These are phyloP conservation scores for Drosophila sechellia DNA, from an alignment of 1,140 invertebrate species.

Conservation along the genomic window DNA sequence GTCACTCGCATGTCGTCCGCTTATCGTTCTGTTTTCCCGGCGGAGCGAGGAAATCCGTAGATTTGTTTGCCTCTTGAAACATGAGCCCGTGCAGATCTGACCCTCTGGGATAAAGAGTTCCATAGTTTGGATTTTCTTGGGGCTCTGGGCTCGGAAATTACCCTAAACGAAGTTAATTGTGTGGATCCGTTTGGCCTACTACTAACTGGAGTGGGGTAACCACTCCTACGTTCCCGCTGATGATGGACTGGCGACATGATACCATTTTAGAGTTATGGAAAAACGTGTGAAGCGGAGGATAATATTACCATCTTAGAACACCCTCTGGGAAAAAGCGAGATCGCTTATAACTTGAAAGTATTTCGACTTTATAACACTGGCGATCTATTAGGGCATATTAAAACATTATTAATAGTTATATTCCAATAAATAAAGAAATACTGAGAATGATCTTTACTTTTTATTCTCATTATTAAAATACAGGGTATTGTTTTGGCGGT, in stretches of 20 bases:
- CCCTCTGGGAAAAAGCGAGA: not conserved
- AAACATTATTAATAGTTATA: no score
- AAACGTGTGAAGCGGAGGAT: constrained; percentile 8
- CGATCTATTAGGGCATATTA: no score
- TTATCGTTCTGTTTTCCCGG: constrained; percentile 4
- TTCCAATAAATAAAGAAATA: not conserved
- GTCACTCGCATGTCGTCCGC: constrained; percentile 51
- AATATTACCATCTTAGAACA: not conserved
- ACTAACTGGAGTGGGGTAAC: constrained; percentile 2
- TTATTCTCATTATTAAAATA: not conserved
- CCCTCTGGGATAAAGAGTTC: not conserved
- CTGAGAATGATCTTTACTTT: no score
- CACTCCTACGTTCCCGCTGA: constrained; percentile 25
- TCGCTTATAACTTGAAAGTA: not conserved
- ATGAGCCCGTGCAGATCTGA: constrained; percentile 1
- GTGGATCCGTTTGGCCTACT: constrained; percentile 46
- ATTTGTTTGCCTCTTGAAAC: constrained; percentile 16
- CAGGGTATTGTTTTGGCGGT: not conserved
- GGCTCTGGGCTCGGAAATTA: constrained; percentile 39
- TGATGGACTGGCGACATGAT: constrained; percentile 32
- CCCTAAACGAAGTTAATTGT: constrained; percentile 46
- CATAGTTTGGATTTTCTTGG: constrained; percentile 3
- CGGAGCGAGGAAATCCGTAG: constrained; percentile 10
- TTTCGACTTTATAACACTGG: not conserved
- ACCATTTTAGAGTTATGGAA: constrained; percentile 21